Conservation (phyloP, 2,888 invertebrate species). For the Sminthurinus aureus region DNA sequence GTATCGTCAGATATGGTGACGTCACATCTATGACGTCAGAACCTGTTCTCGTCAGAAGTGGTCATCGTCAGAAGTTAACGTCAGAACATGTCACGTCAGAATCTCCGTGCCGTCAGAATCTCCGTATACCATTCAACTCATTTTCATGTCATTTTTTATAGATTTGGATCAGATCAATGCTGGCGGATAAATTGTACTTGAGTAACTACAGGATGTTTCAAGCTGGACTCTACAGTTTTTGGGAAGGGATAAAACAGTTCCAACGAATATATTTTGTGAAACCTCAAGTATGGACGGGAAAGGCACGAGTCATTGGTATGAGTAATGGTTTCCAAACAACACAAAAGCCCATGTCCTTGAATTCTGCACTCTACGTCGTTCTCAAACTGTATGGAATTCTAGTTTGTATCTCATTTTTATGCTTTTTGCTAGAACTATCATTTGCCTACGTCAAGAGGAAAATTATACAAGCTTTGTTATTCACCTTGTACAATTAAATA, state of each 20-base stretch:
- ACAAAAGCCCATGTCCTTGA: constrained; percentile 13
- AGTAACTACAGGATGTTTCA: constrained; percentile 7
- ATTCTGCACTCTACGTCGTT: constrained; percentile 19
- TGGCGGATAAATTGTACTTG: constrained; percentile 19
- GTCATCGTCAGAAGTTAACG: too few species aligned
- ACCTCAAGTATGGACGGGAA: neutral
- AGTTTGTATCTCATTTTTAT: neutral
- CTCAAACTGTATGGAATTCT: constrained; percentile 25
- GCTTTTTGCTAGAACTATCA: constrained; percentile 10
- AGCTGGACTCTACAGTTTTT: constrained; percentile 21
- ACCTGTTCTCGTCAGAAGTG: too few species aligned
- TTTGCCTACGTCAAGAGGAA: neutral
- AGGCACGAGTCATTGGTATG: neutral
- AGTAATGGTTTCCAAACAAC: neutral
- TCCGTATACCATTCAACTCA: too few species aligned
- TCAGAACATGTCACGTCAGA: too few species aligned
- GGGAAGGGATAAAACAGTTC: neutral
- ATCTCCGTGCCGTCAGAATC: too few species aligned
- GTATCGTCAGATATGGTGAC: too few species aligned
- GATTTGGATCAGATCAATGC: neutral
- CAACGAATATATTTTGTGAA: constrained; percentile 8
- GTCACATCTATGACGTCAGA: too few species aligned
- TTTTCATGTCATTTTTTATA: too few species aligned
- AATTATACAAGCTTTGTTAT: neutral
- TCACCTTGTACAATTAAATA: too few species aligned